A percentile compares a stretch with the other conserved stretches of the same genome.
These are phyloP conservation scores for Neuroterus valhalla DNA, from an alignment of 1,140 invertebrate genomes.

Conservation along the genomic window DNA sequence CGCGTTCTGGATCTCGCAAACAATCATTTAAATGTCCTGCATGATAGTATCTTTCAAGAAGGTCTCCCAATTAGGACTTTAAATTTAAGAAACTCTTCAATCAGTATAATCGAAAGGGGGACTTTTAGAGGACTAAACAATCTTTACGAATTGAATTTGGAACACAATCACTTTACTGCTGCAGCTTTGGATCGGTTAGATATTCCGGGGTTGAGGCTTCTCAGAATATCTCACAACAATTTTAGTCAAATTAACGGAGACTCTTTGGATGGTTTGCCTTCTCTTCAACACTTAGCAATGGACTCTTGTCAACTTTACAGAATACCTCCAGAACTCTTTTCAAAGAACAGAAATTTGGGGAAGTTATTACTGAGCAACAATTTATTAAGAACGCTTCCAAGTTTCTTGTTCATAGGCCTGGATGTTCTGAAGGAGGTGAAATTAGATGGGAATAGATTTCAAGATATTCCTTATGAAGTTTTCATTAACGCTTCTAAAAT, in stretches of 20 bases:
- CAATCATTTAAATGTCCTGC: constrained; percentile 76
- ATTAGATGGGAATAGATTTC: constrained; percentile 83
- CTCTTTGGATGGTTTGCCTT: constrained; percentile 83
- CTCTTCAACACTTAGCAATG: constrained; percentile 82
- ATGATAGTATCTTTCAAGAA: constrained; percentile 79
- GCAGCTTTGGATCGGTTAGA: constrained; percentile 81
- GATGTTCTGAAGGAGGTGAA: constrained; percentile 85
- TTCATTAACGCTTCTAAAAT: constrained; percentile 83
- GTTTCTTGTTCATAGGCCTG: constrained; percentile 81
- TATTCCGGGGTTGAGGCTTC: constrained; percentile 82
- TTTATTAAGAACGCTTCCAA: constrained; percentile 78
- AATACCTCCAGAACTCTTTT: constrained; percentile 82
- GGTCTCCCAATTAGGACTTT: constrained; percentile 77
- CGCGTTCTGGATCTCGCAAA: constrained; percentile 79
- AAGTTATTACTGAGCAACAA: constrained; percentile 85
- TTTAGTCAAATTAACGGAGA: constrained; percentile 81
- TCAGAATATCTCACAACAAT: constrained; percentile 86
- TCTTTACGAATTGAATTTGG: constrained; percentile 82
- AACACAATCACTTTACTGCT: constrained; percentile 83
- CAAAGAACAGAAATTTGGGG: constrained; percentile 83
- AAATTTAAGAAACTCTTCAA: constrained; percentile 79
- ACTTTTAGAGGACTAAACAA: constrained; percentile 81
- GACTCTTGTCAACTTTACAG: constrained; percentile 81
- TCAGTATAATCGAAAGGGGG: constrained; percentile 78
- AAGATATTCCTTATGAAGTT: constrained; percentile 85